Percentiles rank a stretch among this genome's conserved stretches.
These are phyloP conservation scores for Triplophysa siluroides DNA, from an alignment of 2,113 vertebrate species.

Conservation along the genomic window DNA sequence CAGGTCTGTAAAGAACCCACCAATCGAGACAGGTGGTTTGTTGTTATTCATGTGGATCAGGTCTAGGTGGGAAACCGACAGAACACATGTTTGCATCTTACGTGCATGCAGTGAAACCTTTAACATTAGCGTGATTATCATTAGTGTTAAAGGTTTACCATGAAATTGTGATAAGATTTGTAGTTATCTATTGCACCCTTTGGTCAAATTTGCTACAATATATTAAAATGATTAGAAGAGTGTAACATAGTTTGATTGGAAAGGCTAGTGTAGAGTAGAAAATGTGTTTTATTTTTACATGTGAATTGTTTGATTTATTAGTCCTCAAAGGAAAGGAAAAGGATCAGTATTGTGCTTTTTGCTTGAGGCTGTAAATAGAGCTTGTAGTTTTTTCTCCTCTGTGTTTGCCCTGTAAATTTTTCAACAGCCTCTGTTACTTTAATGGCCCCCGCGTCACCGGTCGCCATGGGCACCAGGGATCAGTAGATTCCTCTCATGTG, in stretches of 20 bases:
- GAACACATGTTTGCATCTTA: background rate
- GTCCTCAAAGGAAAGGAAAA: background rate
- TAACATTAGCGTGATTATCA: background rate
- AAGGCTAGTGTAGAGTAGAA: background rate
- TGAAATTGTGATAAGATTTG: conserved; percentile 11
- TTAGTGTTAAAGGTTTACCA: background rate
- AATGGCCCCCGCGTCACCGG: conserved; percentile 54
- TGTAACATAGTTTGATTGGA: too few relatives aligned
- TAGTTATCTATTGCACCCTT: background rate
- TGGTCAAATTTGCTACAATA: background rate
- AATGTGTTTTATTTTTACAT: background rate
- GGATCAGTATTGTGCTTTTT: background rate
- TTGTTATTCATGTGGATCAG: conserved; percentile 43
- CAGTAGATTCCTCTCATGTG: conserved; percentile 18
- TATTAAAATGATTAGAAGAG: too few relatives aligned
- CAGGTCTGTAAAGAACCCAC: conserved; percentile 2
- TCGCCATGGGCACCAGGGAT: conserved; percentile 51
- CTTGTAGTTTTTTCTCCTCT: background rate
- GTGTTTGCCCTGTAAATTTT: conserved; percentile 63
- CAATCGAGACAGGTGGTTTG: conserved; percentile 17
- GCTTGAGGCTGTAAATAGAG: background rate
- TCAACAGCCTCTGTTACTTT: conserved; percentile 61
- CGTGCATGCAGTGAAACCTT: background rate
- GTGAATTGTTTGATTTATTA: background rate
- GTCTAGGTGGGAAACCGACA: background rate